phyloP scores from a whole-genome alignment of 2,888 invertebrate species.

The Pandemis corylana region DNA sequence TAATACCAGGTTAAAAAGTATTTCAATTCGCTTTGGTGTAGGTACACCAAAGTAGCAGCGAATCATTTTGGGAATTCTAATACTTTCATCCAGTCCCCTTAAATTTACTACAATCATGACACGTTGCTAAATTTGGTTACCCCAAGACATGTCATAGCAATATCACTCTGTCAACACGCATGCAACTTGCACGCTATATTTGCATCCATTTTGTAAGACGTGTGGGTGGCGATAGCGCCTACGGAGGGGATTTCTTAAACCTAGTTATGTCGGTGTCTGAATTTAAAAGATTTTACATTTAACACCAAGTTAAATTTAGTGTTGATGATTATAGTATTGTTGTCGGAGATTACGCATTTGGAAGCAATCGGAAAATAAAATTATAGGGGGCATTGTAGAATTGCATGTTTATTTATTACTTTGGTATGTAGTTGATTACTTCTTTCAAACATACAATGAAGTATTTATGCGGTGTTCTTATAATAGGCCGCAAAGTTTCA shows the following conservation, averaged over 20 bases:
- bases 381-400: too few species aligned
- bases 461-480: too few species aligned
- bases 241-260: not conserved
- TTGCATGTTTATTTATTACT: too few species aligned
- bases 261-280: not conserved
- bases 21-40: too few species aligned
- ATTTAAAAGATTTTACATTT: not conserved
- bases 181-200: slow-evolving; percentile 70
- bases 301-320: not conserved
- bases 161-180: slow-evolving; percentile 65
- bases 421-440: too few species aligned
- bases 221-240: slow-evolving; percentile 44
- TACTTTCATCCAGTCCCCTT: not conserved
- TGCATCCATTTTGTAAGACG: slow-evolving; percentile 68
- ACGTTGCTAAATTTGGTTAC: slow-evolving; percentile 51
- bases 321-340: too few species aligned
- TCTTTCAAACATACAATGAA: too few species aligned
- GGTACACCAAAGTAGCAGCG: too few species aligned
- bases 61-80: not conserved
- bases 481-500: too few species aligned
- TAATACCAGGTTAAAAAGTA: too few species aligned
- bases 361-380: too few species aligned
- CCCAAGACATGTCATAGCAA: slow-evolving; percentile 66
- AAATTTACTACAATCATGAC: slow-evolving; percentile 40
- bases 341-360: too few species aligned